phyloP scores from a whole-genome alignment of 2,888 invertebrate species.

The Leptinotarsa rubiginosa region DNA sequence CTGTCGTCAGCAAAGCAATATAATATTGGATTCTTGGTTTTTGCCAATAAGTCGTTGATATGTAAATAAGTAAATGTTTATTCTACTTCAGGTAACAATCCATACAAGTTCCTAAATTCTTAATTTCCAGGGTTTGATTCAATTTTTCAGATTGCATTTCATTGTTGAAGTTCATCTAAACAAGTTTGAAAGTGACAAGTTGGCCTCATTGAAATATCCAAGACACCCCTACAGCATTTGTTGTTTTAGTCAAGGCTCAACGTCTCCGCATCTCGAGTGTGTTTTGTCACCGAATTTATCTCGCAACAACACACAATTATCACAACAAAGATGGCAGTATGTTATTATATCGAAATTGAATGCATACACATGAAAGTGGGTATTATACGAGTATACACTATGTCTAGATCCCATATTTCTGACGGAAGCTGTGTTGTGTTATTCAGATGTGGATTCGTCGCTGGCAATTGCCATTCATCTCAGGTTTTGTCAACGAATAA shows the following conservation, averaged over 20 bases:
- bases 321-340: conserved; percentile 62
- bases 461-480: conserved; percentile 31
- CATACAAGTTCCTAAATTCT: too few species aligned
- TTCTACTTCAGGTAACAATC: too few species aligned
- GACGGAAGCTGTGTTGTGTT: conserved; percentile 55
- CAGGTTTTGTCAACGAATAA: conserved; percentile 34
- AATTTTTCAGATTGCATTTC: too few species aligned
- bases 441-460: conserved; percentile 46
- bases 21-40: too few species aligned
- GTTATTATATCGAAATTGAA: conserved; percentile 62
- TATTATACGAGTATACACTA: conserved; percentile 55
- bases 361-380: conserved; percentile 53
- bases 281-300: conserved; percentile 64
- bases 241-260: conserved; percentile 52
- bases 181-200: conserved; percentile 61
- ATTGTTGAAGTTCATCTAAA: conserved; percentile 30
- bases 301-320: conserved; percentile 63
- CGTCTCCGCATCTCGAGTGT: conserved; percentile 54
- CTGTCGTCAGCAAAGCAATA: too few species aligned
- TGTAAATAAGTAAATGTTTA: too few species aligned
- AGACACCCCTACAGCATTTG: conserved; percentile 55
- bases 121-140: too few species aligned
- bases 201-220: conserved; percentile 56
- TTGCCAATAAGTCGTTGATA: too few species aligned
- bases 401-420: conserved; percentile 58